These are phyloP conservation scores for Vanessa tameamea DNA, from an alignment of 1,140 invertebrate species.

Conservation along the genomic window DNA sequence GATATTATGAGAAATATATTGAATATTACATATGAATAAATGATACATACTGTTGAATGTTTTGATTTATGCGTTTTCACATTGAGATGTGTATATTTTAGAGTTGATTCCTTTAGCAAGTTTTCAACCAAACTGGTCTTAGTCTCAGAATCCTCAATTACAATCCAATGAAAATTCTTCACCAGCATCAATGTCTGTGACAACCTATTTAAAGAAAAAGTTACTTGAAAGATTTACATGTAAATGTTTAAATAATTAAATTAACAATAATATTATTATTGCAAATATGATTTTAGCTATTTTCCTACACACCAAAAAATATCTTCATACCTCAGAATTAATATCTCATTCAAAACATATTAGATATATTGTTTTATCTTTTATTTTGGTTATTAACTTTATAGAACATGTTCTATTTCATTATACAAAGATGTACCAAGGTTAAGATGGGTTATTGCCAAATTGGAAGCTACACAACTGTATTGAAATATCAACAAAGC, in stretches of 20 bases:
- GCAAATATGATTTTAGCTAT: too few species aligned
- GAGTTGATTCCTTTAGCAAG: slow-evolving; percentile 87
- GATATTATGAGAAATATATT: neutral
- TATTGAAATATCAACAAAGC: slow-evolving; percentile 25
- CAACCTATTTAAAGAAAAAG: slow-evolving; percentile 81
- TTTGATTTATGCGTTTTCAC: slow-evolving; percentile 83
- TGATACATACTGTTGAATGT: slow-evolving; percentile 71
- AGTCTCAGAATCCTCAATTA: slow-evolving; percentile 92
- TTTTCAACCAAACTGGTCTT: slow-evolving; percentile 90
- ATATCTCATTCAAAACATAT: neutral
- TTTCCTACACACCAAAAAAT: too few species aligned
- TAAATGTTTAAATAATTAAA: too few species aligned
- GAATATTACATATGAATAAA: neutral
- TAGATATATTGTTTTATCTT: too few species aligned
- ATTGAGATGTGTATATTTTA: slow-evolving; percentile 90
- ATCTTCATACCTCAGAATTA: too few species aligned
- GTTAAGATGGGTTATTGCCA: slow-evolving; percentile 43
- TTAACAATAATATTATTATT: too few species aligned
- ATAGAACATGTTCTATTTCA: neutral
- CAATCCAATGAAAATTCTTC: slow-evolving; percentile 96
- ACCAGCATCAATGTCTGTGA: slow-evolving; percentile 94
- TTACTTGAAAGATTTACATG: neutral
- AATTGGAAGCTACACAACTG: slow-evolving; percentile 43
- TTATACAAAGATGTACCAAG: neutral
- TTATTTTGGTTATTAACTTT: neutral